Evolutionary conservation across 2,888 invertebrate genomes (phyloP).

Genomic region (Matsumyia berberina): DNA sequence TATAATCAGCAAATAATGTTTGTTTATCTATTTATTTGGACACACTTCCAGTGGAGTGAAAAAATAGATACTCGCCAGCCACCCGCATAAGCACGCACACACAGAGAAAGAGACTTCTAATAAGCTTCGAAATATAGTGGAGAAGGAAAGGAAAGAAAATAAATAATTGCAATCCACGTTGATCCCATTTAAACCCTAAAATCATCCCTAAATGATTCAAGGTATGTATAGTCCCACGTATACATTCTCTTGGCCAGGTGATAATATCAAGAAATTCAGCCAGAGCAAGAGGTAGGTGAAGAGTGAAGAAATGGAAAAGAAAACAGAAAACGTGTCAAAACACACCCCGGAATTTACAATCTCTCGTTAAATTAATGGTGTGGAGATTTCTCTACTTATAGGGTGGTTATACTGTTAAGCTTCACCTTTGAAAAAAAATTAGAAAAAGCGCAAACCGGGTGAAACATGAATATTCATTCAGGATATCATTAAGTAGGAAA

Average conservation of each 20-base stretch:
- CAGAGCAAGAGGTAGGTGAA: neutral
- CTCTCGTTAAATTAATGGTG: constrained; percentile 14
- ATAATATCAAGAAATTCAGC: neutral
- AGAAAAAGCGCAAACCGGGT: neutral
- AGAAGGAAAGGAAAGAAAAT: constrained; percentile 5
- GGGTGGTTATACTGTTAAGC: neutral
- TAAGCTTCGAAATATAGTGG: too few species aligned
- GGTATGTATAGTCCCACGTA: constrained; percentile 11
- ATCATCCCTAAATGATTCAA: constrained; percentile 36
- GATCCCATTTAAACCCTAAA: constrained; percentile 48
- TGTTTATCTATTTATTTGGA: constrained; percentile 41
- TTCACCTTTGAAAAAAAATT: neutral
- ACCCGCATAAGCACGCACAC: constrained; percentile 3
- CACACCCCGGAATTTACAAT: neutral
- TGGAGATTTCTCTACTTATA: neutral
- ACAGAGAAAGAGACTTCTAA: too few species aligned
- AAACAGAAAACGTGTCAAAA: constrained; percentile 20
- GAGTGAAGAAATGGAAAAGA: neutral
- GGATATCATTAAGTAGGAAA: too few species aligned
- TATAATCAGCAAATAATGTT: constrained; percentile 51
- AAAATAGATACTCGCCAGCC: constrained; percentile 27
- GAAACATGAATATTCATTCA: too few species aligned
- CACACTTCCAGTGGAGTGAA: constrained; percentile 39
- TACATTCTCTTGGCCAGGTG: neutral
- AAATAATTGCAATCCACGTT: constrained; percentile 42